Conservation (phyloP, 2,797 vertebrate species). For the Botia almorhae region DNA sequence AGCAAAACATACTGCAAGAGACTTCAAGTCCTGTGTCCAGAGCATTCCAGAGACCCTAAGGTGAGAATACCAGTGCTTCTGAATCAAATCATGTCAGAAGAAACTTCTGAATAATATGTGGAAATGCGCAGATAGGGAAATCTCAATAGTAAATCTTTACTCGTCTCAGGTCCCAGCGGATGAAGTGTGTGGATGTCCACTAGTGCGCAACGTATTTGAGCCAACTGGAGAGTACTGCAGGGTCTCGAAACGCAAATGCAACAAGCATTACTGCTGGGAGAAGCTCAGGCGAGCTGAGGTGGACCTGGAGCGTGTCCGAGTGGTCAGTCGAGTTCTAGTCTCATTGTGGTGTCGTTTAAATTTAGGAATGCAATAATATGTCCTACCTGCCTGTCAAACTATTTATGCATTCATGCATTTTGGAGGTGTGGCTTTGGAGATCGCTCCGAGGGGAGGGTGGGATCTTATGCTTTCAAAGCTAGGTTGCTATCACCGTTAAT, state of each 20-base stretch:
- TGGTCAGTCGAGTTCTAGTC: constrained; percentile 77
- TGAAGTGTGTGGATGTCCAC: constrained; percentile 93
- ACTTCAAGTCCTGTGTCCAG: constrained; percentile 92
- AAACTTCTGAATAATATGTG: background rate
- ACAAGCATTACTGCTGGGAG: constrained; percentile 97
- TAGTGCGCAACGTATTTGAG: constrained; percentile 93
- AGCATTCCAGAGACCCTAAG: constrained; percentile 94
- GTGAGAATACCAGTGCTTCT: constrained; percentile 63
- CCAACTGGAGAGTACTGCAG: constrained; percentile 92
- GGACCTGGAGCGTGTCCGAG: constrained; percentile 91
- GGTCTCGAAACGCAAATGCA: constrained; percentile 91
- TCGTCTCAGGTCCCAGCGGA: constrained; percentile 82
- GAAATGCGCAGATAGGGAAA: background rate
- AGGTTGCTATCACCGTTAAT: background rate
- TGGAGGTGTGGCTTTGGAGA: too few relatives aligned
- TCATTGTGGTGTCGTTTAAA: background rate
- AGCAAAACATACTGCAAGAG: constrained; percentile 96
- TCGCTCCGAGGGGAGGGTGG: too few relatives aligned
- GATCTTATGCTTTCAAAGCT: too few relatives aligned
- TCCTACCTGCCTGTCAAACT: too few relatives aligned
- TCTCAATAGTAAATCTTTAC: background rate
- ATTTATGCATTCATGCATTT: too few relatives aligned
- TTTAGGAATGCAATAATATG: background rate
- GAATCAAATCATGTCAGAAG: background rate
- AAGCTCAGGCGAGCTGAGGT: constrained; percentile 93